A percentile compares a stretch with the other conserved stretches of the same genome.
These are phyloP conservation scores for Helleia helle DNA, from an alignment of 2,888 invertebrate genomes.

Conservation along the genomic window DNA sequence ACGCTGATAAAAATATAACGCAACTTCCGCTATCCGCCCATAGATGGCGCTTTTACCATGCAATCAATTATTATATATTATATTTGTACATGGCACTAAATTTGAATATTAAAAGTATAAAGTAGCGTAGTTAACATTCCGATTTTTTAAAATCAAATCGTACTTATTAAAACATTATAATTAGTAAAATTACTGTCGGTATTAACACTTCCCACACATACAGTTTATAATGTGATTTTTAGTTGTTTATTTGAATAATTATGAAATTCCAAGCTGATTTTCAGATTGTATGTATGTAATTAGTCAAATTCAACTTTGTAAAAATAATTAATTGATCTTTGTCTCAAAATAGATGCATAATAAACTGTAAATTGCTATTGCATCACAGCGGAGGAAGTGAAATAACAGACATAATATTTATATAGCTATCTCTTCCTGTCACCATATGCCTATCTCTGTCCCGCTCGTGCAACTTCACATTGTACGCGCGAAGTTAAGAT, in stretches of 20 bases:
- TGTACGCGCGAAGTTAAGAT: slow-evolving; percentile 36
- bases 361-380: slow-evolving; percentile 60
- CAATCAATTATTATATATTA: slow-evolving; percentile 11
- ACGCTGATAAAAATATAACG: slow-evolving; percentile 33
- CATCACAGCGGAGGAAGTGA: slow-evolving; percentile 72
- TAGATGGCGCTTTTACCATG: slow-evolving; percentile 47
- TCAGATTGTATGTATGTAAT: no score
- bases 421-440: slow-evolving; percentile 53
- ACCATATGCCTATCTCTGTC: slow-evolving; percentile 50
- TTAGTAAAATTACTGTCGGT: no score
- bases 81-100: slow-evolving; percentile 25
- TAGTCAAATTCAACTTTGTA: slow-evolving; percentile 16
- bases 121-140: no score
- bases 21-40: slow-evolving; percentile 44
- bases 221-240: no score
- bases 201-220: no score
- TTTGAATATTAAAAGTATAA: no score
- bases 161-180: no score
- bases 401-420: slow-evolving; percentile 72
- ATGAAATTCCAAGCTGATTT: no score
- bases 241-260: no score
- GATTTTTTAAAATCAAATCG: no score
- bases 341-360: slow-evolving; percentile 57
- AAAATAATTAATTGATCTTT: slow-evolving; percentile 47
- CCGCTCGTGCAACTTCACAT: slow-evolving; percentile 40